Percentiles rank a stretch among this genome's conserved stretches.
These are phyloP conservation scores for Drosophila azteca DNA, from an alignment of 1,140 invertebrate species.

Conservation along the genomic window DNA sequence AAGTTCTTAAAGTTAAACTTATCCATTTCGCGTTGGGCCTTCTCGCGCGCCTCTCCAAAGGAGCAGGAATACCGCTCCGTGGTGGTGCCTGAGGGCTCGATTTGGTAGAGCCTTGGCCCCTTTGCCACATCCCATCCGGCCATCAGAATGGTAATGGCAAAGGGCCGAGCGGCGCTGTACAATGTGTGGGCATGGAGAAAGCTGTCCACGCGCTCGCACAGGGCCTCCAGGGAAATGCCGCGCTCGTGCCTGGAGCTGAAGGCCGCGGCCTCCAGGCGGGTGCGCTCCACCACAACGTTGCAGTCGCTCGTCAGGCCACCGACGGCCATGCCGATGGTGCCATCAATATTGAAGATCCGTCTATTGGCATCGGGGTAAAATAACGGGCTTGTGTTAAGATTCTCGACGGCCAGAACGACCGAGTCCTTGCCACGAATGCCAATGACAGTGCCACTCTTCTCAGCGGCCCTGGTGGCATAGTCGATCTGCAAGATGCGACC, in stretches of 20 bases:
- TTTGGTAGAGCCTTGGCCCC: slow-evolving; percentile 95
- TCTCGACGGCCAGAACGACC: slow-evolving; percentile 98
- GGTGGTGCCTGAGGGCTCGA: slow-evolving; percentile 97
- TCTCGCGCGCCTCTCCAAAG: slow-evolving; percentile 98
- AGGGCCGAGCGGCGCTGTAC: slow-evolving; percentile 97
- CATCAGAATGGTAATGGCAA: slow-evolving; percentile 95
- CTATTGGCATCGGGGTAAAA: slow-evolving; percentile 97
- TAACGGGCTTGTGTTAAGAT: slow-evolving; percentile 97
- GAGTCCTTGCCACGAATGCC: slow-evolving; percentile 97
- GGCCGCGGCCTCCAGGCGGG: slow-evolving; percentile 93
- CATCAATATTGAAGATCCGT: slow-evolving; percentile 96
- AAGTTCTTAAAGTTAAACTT: slow-evolving; percentile 91
- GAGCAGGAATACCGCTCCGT: slow-evolving; percentile 98
- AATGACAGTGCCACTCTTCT: slow-evolving; percentile 98
- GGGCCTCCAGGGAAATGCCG: slow-evolving; percentile 93
- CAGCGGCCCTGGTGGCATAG: slow-evolving; percentile 99
- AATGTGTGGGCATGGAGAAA: slow-evolving; percentile 98
- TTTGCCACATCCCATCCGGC: slow-evolving; percentile 91
- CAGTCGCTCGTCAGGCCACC: slow-evolving; percentile 97
- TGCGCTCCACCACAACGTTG: slow-evolving; percentile 94
- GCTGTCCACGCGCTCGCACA: slow-evolving; percentile 96
- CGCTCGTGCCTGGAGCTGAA: slow-evolving; percentile 95
- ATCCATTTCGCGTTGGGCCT: slow-evolving; percentile 99
- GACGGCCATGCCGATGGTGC: slow-evolving; percentile 96
- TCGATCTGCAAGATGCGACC: slow-evolving; percentile 99